Percentiles rank a stretch among this genome's conserved stretches.
These are phyloP conservation scores for Portunus trituberculatus DNA, from an alignment of 1,140 invertebrate species.

Conservation along the genomic window DNA sequence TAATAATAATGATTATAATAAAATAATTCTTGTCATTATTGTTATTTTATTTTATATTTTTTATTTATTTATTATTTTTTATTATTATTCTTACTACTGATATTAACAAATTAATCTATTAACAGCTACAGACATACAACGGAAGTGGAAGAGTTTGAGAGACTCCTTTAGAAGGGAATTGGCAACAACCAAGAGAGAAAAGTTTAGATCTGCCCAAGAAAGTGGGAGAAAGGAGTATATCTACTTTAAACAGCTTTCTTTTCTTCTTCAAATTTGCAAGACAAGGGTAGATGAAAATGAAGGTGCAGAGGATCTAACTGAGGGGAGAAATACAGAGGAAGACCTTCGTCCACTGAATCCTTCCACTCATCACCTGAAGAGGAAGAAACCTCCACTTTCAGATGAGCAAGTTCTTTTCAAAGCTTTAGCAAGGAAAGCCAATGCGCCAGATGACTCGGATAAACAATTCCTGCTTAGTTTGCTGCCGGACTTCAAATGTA, in stretches of 20 bases:
- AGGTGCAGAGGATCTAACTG: too few relatives aligned
- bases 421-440: conserved; percentile 25
- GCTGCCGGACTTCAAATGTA: conserved; percentile 24
- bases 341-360: not conserved
- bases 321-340: too few relatives aligned
- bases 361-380: not conserved
- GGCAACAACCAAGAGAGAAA: conserved; percentile 45
- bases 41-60: not conserved
- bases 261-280: too few relatives aligned
- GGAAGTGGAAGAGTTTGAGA: conserved; percentile 61
- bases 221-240: conserved; percentile 55
- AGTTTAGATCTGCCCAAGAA: conserved; percentile 26
- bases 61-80: not conserved
- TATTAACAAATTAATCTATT: not conserved
- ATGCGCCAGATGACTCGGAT: not conserved
- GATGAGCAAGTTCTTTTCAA: conserved; percentile 15
- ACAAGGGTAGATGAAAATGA: too few relatives aligned
- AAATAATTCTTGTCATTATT: not conserved
- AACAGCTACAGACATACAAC: conserved; percentile 44
- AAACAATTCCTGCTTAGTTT: conserved; percentile 30
- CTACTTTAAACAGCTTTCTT: conserved; percentile 54
- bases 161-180: conserved; percentile 51
- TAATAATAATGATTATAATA: not conserved
- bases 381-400: conserved; percentile 29
- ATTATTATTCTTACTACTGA: too few relatives aligned